A percentile compares a stretch with the other conserved stretches of the same genome.
These are phyloP conservation scores for Orestias chungarensis DNA, from an alignment of 2,797 vertebrate genomes.

Conservation along the genomic window DNA sequence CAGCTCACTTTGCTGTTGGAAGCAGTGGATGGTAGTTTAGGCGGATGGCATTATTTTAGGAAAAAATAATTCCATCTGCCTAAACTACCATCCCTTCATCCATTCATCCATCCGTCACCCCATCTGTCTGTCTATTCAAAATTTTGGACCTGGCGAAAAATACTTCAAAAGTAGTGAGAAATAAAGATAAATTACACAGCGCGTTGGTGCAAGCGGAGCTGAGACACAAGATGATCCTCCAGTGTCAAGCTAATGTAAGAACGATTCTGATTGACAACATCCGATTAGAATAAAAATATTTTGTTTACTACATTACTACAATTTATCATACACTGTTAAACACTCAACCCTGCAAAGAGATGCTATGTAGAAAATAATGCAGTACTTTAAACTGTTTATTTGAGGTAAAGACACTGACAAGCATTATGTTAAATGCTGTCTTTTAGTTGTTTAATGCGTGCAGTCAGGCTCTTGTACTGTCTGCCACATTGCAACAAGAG, in stretches of 20 bases:
- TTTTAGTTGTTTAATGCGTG: not conserved
- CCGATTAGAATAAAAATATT: not conserved
- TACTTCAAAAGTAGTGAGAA: not conserved
- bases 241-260: not conserved
- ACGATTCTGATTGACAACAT: not conserved
- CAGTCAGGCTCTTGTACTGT: not conserved
- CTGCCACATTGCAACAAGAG: not conserved
- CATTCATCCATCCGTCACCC: no score
- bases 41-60: not conserved
- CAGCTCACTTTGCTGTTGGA: slow-evolving; percentile 31
- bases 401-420: not conserved
- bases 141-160: no score
- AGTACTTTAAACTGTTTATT: not conserved
- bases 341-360: not conserved
- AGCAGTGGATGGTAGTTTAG: slow-evolving; percentile 12
- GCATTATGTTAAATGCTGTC: not conserved
- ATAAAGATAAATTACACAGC: not conserved
- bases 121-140: no score
- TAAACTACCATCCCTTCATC: not conserved
- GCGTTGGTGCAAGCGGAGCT: not conserved
- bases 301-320: not conserved
- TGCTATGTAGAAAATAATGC: not conserved
- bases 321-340: not conserved
- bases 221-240: not conserved
- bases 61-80: not conserved